Percentiles rank a stretch among this genome's conserved stretches.
These are phyloP conservation scores for Solenodon paradoxus DNA, from an alignment of 2,113 vertebrate genomes.

Conservation along the genomic window DNA sequence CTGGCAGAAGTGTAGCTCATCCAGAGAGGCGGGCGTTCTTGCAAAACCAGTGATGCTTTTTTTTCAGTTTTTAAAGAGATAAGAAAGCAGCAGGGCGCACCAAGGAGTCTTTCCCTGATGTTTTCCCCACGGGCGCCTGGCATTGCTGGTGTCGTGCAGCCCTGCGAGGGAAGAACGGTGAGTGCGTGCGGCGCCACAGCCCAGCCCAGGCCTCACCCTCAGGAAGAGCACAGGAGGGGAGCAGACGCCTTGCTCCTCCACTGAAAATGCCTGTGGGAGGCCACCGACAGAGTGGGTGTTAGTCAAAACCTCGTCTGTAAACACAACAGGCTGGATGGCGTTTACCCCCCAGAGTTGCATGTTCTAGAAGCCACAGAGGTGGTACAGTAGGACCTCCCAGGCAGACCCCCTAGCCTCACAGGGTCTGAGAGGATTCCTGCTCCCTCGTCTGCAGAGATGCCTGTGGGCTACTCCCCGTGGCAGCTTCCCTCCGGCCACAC, in stretches of 20 bases:
- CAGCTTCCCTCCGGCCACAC: not conserved
- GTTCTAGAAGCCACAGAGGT: not conserved
- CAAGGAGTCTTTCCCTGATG: too few species aligned
- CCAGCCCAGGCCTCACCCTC: rapidly evolving
- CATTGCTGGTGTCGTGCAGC: not conserved
- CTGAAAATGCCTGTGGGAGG: not conserved
- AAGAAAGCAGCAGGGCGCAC: too few species aligned
- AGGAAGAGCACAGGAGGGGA: not conserved
- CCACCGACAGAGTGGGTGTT: not conserved
- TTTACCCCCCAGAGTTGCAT: not conserved
- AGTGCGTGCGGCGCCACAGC: not conserved
- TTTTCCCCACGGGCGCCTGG: not conserved
- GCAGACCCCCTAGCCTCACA: not conserved
- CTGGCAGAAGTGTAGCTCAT: not conserved
- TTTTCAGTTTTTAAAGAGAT: not conserved
- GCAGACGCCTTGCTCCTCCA: not conserved
- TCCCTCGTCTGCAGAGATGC: not conserved
- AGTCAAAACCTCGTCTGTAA: not conserved
- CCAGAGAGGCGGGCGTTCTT: not conserved
- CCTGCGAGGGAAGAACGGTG: rapidly evolving
- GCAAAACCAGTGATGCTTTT: not conserved
- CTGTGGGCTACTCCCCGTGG: not conserved
- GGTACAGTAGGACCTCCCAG: not conserved
- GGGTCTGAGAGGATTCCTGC: not conserved
- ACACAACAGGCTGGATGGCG: not conserved